Conservation (phyloP, 2,113 vertebrate genomes). For the Thomomys bottae region DNA sequence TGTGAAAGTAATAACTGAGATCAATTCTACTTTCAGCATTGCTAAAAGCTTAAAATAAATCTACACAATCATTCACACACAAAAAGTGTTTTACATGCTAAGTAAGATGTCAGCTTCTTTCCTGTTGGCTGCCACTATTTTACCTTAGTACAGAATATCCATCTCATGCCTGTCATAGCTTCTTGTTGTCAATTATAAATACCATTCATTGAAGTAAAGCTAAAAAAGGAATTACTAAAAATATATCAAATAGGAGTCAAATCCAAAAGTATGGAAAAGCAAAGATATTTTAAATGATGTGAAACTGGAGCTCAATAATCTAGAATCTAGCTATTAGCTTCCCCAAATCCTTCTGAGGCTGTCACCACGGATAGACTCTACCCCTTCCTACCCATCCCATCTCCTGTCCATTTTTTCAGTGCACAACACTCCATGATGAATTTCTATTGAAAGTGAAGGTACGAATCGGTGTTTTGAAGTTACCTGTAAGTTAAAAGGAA, state of each 20-base stretch:
- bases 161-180: conserved; percentile 12
- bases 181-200: background rate
- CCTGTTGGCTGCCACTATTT: conserved; percentile 6
- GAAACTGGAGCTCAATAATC: background rate
- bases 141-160: background rate
- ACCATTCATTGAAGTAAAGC: background rate
- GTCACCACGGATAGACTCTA: background rate
- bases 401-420: background rate
- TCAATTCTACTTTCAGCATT: conserved; percentile 44
- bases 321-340: background rate
- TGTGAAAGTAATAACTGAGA: conserved; percentile 70
- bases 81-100: conserved; percentile 15
- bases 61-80: conserved; percentile 45
- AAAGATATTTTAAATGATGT: background rate
- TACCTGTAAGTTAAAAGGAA: background rate
- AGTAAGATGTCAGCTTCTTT: conserved; percentile 27
- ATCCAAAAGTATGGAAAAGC: background rate
- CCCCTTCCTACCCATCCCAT: background rate
- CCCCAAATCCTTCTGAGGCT: background rate
- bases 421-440: background rate
- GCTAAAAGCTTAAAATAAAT: conserved; percentile 59
- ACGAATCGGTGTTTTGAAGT: background rate
- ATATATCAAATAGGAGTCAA: background rate
- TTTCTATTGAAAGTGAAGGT: conserved; percentile 3
- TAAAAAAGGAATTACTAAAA: conserved; percentile 31